Evolutionary conservation across 2,113 vertebrate species (phyloP), one percentile per base, ranked within the genome.

Genomic region (Ranitomeya imitator): DNA sequence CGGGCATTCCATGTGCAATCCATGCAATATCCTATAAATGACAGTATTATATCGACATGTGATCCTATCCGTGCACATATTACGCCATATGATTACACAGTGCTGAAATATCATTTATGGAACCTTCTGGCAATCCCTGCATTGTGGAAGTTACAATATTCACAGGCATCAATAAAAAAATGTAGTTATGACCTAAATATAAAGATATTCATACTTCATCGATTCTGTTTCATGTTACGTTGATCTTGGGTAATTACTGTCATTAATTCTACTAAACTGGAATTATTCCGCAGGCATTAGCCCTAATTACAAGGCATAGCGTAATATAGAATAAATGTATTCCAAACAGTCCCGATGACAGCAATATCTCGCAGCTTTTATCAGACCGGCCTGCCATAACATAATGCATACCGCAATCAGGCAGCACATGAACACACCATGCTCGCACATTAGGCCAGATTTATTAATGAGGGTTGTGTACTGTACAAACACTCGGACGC

Each of bases 241-340:
- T 73, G 21, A 45, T 8, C 26, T 77, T 14, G 54, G 73, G 80
- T 88, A 88, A 88, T 83, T 77, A 65, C 87, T 57, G 31, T 76
- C 79, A 88, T 88, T 86, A 76, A 86, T 86, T 77, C 73, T 78
- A 45, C 73, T 78, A 26, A 45, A 61, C 55, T 59, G 60, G n/a
- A 78, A 86, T 31, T 45, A 86, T 86, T 76, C 57, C 6, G 45
- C 14, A 19, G 71, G 57, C 26, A 61, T 52, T 76, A 19, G 37
- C 60, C 26, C 55, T n/a, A 51, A 61, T 86, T 61, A 71, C 10
- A 52, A 6, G 0, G 45, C 65, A 54, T 16, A 54, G 65, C 65
- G 52, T 15, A 55, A 69, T 54, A 71, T 52, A 31, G 45, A 26
- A 81, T 61, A 60, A 60, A 81, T 81, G 15, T 81, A 59, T 37